These are phyloP conservation scores for Acropora yongei DNA, from an alignment of 64 coral and sea anemone species.

Conservation along the genomic window DNA sequence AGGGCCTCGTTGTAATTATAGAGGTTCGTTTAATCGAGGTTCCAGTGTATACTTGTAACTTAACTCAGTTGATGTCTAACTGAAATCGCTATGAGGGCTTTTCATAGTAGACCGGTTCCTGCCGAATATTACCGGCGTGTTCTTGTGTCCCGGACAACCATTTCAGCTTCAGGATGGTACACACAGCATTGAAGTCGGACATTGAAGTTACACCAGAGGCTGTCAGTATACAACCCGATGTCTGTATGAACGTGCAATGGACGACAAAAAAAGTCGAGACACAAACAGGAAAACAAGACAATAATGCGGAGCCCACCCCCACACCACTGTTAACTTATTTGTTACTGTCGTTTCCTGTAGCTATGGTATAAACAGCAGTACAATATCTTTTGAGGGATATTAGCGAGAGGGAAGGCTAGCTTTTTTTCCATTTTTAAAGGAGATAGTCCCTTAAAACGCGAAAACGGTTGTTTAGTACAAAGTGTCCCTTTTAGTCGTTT, in stretches of 20 bases:
- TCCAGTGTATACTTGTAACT: not conserved
- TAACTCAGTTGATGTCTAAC: not conserved
- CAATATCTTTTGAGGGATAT: not conserved
- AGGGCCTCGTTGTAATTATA: not conserved
- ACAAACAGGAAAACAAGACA: conserved; percentile 1
- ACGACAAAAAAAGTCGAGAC: not conserved
- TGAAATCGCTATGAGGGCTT: not conserved
- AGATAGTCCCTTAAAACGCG: not conserved
- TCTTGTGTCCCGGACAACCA: not conserved
- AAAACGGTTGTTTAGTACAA: not conserved
- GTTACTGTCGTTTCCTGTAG: not conserved
- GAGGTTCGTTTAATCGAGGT: not conserved
- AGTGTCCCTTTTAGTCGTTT: not conserved
- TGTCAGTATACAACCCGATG: not conserved
- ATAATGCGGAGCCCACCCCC: not conserved
- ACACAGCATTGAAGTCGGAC: not conserved
- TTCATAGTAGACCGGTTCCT: not conserved
- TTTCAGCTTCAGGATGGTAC: not conserved
- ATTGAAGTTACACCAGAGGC: not conserved
- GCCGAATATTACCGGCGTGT: not conserved
- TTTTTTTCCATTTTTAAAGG: not conserved
- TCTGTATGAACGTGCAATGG: not conserved
- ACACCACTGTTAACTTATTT: not conserved
- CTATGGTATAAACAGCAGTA: not conserved
- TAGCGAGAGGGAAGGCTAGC: not conserved